Evolutionary conservation across 2,888 invertebrate genomes (phyloP).

Genomic region (Cataglyphis altisquamis): DNA sequence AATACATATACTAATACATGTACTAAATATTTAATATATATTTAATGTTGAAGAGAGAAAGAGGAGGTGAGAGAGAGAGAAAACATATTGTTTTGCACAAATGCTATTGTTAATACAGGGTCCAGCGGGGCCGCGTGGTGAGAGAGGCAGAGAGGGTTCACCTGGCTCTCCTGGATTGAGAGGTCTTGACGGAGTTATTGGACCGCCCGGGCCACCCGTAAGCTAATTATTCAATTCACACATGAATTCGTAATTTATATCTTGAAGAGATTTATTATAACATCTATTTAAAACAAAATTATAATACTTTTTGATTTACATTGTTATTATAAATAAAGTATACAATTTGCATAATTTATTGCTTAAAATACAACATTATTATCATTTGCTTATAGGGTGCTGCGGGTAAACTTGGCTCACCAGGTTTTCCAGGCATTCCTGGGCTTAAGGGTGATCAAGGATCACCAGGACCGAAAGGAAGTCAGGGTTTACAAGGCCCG

Average conservation of each 20-base stretch:
- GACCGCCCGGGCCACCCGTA: slow-evolving; percentile 92
- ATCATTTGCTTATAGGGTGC: slow-evolving; percentile 88
- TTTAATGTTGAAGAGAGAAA: neutral
- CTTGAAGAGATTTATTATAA: neutral
- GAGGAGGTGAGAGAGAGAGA: neutral
- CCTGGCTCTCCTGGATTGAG: slow-evolving; percentile 92
- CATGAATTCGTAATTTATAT: neutral
- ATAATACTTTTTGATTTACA: slow-evolving; percentile 3
- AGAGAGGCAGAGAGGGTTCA: slow-evolving; percentile 94
- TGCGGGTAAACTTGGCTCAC: slow-evolving; percentile 93
- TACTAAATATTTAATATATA: neutral
- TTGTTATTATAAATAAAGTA: slow-evolving; percentile 9
- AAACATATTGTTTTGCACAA: slow-evolving; percentile 2
- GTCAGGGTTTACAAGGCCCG: slow-evolving; percentile 93
- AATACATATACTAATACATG: too few relatives aligned
- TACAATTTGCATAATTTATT: slow-evolving; percentile 17
- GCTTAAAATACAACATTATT: slow-evolving; percentile 8
- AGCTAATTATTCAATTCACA: slow-evolving; percentile 20
- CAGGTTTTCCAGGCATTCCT: slow-evolving; percentile 94
- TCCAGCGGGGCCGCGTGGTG: slow-evolving; percentile 92
- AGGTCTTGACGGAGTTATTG: slow-evolving; percentile 93
- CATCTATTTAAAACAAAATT: neutral
- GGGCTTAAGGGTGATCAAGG: slow-evolving; percentile 95
- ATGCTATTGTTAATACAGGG: slow-evolving; percentile 87
- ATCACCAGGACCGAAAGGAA: slow-evolving; percentile 91